Evolutionary conservation across 2,888 invertebrate genomes (phyloP).

Genomic region (Drosophila mimetica): DNA sequence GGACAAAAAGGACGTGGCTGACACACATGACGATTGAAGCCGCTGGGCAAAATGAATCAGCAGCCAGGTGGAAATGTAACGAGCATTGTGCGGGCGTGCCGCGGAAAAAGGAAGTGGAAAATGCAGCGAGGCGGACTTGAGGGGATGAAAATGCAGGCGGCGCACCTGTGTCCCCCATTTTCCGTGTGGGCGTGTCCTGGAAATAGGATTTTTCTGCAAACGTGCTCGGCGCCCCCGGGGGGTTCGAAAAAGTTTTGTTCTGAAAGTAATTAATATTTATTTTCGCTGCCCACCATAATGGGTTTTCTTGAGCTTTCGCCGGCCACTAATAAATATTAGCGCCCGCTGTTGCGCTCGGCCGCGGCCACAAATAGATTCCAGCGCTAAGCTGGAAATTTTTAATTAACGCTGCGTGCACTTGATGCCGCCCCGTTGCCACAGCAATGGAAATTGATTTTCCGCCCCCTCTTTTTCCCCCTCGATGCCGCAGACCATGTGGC

Average conservation of each 20-base stretch:
- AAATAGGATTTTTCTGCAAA: slow-evolving; percentile 29
- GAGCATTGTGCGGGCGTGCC: slow-evolving; percentile 48
- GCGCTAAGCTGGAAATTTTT: slow-evolving; percentile 49
- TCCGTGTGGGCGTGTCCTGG: not conserved
- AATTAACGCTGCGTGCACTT: slow-evolving; percentile 48
- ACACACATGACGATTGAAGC: slow-evolving; percentile 47
- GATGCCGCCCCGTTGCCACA: slow-evolving; percentile 6
- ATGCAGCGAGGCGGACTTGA: slow-evolving; percentile 17
- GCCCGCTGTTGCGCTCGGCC: slow-evolving; percentile 15
- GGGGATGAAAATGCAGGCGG: slow-evolving; percentile 14
- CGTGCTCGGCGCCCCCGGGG: slow-evolving; percentile 1
- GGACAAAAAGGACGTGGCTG: slow-evolving; percentile 18
- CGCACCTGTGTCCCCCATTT: slow-evolving; percentile 20
- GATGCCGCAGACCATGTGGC: slow-evolving; percentile 89
- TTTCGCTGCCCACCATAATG: slow-evolving; percentile 48
- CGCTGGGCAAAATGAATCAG: slow-evolving; percentile 59
- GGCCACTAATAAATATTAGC: slow-evolving; percentile 57
- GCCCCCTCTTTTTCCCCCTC: not conserved
- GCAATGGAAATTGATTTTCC: slow-evolving; percentile 49
- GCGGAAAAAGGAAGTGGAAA: slow-evolving; percentile 14
- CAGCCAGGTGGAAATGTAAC: slow-evolving; percentile 55
- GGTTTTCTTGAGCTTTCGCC: slow-evolving; percentile 35
- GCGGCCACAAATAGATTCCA: slow-evolving; percentile 52
- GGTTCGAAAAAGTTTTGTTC: slow-evolving; percentile 56
- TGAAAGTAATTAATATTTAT: slow-evolving; percentile 77